Evolutionary conservation across 2,113 vertebrate species (phyloP), one percentile per base, ranked within the genome.

Genomic region (Chaetorhynchus papuensis): DNA sequence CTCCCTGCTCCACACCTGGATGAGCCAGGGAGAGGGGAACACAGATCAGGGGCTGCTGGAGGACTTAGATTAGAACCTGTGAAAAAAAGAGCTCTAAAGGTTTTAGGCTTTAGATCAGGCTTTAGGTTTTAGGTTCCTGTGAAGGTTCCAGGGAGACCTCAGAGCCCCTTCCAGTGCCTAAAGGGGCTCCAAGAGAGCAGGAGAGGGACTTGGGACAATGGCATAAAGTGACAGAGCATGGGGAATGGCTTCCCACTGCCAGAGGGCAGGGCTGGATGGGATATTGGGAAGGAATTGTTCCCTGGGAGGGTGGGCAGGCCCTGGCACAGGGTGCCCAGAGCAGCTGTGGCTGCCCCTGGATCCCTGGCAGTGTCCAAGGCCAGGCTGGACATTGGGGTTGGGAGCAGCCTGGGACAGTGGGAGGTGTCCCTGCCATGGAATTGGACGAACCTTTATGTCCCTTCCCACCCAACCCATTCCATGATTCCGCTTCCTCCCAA

Each of bases 201-300:
- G 19, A 52, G 37, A 66, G 23, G 37, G 33, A 59, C 33, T 65
- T 1, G 0, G 35, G 27, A 24, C 22, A 50, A 31, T 11, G n/a
- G 28, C 2, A 31, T 42, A 1, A 3, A 50, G 35, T 1, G 66
- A 35, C 35, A 65, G 26, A 9, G 0, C 9, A 27, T 0, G 0
- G 33, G 33, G 22, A 74, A 81, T 45, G 52, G 15, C 33, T 63
- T 49, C 26, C 7, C 42, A 31, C 2, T 71, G 49, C 8, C 56
- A 54, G 23, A 71, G 57, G 27, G 19, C 52, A 59, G 68, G 52
- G 37, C 0, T 66, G 0, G 52, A 37, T 74, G 27, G 52, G 45
- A 66, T 16, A 15, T 15, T n/a, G 37, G 68, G 37, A 5, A 52
- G 68, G 12, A 72, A 65, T 57, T 57, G 11, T 33, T 72, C 14